phyloP scores from a whole-genome alignment of 1,140 invertebrate genomes.

The Aphelinus atriplicis region DNA sequence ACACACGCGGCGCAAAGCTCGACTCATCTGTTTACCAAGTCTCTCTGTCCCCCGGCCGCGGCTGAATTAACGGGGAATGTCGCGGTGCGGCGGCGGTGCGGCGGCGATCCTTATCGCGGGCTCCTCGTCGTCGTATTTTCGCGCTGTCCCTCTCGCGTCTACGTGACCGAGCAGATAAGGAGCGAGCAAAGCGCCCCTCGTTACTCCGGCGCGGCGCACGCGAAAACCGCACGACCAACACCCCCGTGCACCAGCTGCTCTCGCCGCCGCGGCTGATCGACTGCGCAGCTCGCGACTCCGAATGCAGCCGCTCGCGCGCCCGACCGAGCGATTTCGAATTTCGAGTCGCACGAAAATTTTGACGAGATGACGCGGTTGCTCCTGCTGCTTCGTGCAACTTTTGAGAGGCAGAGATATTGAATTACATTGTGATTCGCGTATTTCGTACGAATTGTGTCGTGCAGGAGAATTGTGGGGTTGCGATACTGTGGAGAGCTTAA shows the following conservation, averaged over 20 bases:
- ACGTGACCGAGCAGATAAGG: constrained; percentile 63
- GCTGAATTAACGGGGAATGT: constrained; percentile 62
- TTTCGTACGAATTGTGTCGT: too few species aligned
- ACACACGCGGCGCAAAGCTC: too few species aligned
- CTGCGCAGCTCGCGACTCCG: constrained; percentile 10
- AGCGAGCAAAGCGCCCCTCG: constrained; percentile 10
- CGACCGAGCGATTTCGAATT: constrained; percentile 25
- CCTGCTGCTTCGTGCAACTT: too few species aligned
- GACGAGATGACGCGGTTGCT: too few species aligned
- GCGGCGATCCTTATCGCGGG: constrained; percentile 57
- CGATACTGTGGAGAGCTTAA: too few species aligned
- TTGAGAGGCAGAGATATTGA: too few species aligned
- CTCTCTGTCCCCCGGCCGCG: constrained; percentile 51
- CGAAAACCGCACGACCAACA: constrained; percentile 50
- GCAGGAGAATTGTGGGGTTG: too few species aligned
- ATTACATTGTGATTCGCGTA: too few species aligned
- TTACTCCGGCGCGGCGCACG: constrained; percentile 56
- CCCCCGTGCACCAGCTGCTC: constrained; percentile 14
- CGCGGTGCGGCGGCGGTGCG: constrained; percentile 25
- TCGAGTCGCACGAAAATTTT: too few species aligned
- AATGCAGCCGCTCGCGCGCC: constrained; percentile 28
- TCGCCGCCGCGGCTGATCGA: too few species aligned
- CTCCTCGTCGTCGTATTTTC: constrained; percentile 51
- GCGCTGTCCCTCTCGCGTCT: constrained; percentile 42
- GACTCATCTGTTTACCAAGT: too few species aligned